phyloP scores from a whole-genome alignment of 37 sponge, comb jelly and placozoan species.

The Aplysina aerophoba region DNA sequence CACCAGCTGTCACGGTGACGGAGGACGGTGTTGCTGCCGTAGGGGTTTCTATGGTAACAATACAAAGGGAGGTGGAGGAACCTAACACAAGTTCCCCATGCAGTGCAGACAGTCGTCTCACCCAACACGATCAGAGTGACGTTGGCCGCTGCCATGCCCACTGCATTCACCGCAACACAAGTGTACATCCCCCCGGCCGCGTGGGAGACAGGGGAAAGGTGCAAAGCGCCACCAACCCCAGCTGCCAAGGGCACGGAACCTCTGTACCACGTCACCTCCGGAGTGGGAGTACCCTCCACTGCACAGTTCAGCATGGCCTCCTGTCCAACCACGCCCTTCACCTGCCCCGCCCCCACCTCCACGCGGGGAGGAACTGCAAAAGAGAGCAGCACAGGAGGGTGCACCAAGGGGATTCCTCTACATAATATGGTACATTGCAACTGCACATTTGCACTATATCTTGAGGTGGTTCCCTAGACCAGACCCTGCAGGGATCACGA shows the following conservation, averaged over 20 bases:
- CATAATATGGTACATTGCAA: no score
- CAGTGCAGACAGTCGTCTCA: no score
- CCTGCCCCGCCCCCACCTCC: conserved; percentile 19
- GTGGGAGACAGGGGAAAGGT: conserved; percentile 11
- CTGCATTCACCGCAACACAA: conserved; percentile 46
- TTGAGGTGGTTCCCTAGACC: no score
- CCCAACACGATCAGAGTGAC: conserved; percentile 42
- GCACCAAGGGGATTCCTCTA: neutral
- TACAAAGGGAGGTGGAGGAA: neutral
- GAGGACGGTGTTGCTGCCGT: neutral
- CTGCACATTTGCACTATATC: no score
- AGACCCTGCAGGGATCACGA: no score
- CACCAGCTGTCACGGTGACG: neutral
- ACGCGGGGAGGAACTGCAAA: conserved; percentile 54
- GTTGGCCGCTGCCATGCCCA: conserved; percentile 28
- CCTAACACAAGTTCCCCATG: no score
- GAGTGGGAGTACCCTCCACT: conserved; percentile 52
- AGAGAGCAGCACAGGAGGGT: neutral
- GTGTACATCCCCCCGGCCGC: conserved; percentile 55
- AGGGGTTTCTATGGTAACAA: conserved; percentile 1
- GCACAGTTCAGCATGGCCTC: conserved; percentile 45
- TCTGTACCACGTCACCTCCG: conserved; percentile 57
- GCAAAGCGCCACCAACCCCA: neutral
- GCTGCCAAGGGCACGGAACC: neutral
- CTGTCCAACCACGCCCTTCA: conserved; percentile 12